Percentiles rank a stretch among this genome's conserved stretches.
These are phyloP conservation scores for Scomberomorus guttatus DNA, from an alignment of 2,797 vertebrate genomes.

Conservation along the genomic window DNA sequence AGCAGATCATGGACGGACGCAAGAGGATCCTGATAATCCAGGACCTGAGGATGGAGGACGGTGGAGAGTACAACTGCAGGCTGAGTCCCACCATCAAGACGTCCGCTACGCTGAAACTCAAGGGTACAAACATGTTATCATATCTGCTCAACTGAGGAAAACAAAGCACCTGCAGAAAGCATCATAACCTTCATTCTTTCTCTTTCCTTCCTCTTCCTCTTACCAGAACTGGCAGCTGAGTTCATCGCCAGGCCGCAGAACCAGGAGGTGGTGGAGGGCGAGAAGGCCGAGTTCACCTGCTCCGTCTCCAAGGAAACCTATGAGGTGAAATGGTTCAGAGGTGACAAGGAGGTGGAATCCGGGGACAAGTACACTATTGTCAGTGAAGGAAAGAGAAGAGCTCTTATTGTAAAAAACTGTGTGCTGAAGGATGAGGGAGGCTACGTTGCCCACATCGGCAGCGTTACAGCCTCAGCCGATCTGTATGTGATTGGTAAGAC, in stretches of 20 bases:
- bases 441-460: constrained; percentile 90
- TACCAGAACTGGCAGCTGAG: constrained; percentile 95
- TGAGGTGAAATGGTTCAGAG: constrained; percentile 93
- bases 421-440: constrained; percentile 91
- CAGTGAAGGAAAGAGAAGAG: constrained; percentile 93
- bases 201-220: not conserved
- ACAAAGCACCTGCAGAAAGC: not conserved
- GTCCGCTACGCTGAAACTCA: constrained; percentile 91
- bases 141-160: not conserved
- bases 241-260: constrained; percentile 95
- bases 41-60: constrained; percentile 92
- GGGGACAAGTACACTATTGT: constrained; percentile 92
- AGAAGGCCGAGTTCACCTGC: constrained; percentile 95
- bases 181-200: not conserved
- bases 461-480: constrained; percentile 91
- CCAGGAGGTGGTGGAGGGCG: constrained; percentile 94
- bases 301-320: constrained; percentile 96
- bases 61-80: constrained; percentile 92
- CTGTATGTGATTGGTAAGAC: constrained; percentile 93
- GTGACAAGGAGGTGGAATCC: constrained; percentile 86
- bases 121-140: constrained; percentile 84
- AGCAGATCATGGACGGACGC: constrained; percentile 90
- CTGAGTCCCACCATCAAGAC: constrained; percentile 89
- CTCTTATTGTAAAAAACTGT: constrained; percentile 91
- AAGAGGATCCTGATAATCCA: constrained; percentile 94